These are phyloP conservation scores for Morpho deidamia DNA, from an alignment of 2,888 invertebrate species.

Conservation along the genomic window DNA sequence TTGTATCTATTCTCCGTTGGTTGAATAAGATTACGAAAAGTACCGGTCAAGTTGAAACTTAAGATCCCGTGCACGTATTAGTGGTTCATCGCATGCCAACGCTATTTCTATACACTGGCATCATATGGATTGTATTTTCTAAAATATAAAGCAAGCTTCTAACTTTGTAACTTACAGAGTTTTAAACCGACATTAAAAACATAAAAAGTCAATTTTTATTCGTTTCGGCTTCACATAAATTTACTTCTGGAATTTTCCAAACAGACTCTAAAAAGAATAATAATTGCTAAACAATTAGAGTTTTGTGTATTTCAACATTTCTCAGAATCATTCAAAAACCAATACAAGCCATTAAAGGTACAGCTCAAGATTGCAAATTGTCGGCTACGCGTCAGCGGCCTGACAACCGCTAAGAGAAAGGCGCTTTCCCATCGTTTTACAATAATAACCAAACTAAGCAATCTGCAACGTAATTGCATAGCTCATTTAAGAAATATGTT, in stretches of 20 bases:
- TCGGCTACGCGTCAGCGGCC: slow-evolving; percentile 45
- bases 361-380: slow-evolving; percentile 53
- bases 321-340: not conserved
- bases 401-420: slow-evolving; percentile 60
- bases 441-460: slow-evolving; percentile 13
- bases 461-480: not conserved
- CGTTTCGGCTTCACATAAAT: too few relatives aligned
- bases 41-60: slow-evolving; percentile 17
- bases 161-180: too few relatives aligned
- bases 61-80: slow-evolving; percentile 20
- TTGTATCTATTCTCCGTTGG: slow-evolving; percentile 22
- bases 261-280: too few relatives aligned
- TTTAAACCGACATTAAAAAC: too few relatives aligned
- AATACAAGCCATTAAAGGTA: not conserved
- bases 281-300: too few relatives aligned
- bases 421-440: slow-evolving; percentile 63
- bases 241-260: too few relatives aligned
- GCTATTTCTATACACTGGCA: slow-evolving; percentile 10
- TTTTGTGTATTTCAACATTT: not conserved
- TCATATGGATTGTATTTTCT: not conserved
- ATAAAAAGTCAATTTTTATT: too few relatives aligned
- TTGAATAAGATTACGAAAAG: slow-evolving; percentile 22
- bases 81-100: slow-evolving; percentile 18
- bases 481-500: not conserved
- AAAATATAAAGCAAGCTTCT: too few relatives aligned